A percentile compares a stretch with the other conserved stretches of the same genome.
These are phyloP conservation scores for Dastarcus helophoroides DNA, from an alignment of 2,888 invertebrate species.

Conservation along the genomic window DNA sequence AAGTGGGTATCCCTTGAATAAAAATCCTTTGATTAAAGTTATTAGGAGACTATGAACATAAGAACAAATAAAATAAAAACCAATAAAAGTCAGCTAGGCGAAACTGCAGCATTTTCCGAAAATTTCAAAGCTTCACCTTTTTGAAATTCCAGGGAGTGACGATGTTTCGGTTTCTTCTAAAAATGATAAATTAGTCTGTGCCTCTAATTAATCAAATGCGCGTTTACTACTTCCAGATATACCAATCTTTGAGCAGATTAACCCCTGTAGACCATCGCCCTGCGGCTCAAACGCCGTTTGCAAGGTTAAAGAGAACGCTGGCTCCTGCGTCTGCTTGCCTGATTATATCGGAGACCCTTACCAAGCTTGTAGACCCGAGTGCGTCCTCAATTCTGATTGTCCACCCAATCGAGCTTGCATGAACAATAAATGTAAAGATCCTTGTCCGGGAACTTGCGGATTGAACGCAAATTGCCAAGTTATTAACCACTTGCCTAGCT, in stretches of 20 bases:
- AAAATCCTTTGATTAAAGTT: too few species aligned
- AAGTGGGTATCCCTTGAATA: too few species aligned
- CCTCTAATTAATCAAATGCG: too few species aligned
- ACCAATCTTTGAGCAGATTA: conserved; percentile 5
- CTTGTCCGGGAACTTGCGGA: conserved; percentile 67
- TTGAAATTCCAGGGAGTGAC: too few species aligned
- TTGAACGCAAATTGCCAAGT: conserved; percentile 61
- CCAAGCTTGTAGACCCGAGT: conserved; percentile 65
- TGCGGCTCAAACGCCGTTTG: conserved; percentile 62
- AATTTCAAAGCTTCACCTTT: too few species aligned
- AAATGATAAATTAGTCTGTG: too few species aligned
- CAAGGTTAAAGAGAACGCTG: conserved; percentile 49
- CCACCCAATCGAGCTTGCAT: conserved; percentile 58
- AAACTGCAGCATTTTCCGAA: too few species aligned
- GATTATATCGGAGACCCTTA: conserved; percentile 70
- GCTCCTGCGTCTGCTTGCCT: conserved; percentile 56
- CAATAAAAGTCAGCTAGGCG: too few species aligned
- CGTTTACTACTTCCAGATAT: too few species aligned
- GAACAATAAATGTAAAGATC: conserved; percentile 61
- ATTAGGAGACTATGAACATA: too few species aligned
- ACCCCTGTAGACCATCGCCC: conserved; percentile 51
- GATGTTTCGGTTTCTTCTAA: too few species aligned
- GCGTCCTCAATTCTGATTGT: conserved; percentile 61
- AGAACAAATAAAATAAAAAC: too few species aligned
- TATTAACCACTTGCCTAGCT: conserved; percentile 57